Conservation (phyloP, 2,113 vertebrate genomes). For the Hemibagrus wyckioides region DNA sequence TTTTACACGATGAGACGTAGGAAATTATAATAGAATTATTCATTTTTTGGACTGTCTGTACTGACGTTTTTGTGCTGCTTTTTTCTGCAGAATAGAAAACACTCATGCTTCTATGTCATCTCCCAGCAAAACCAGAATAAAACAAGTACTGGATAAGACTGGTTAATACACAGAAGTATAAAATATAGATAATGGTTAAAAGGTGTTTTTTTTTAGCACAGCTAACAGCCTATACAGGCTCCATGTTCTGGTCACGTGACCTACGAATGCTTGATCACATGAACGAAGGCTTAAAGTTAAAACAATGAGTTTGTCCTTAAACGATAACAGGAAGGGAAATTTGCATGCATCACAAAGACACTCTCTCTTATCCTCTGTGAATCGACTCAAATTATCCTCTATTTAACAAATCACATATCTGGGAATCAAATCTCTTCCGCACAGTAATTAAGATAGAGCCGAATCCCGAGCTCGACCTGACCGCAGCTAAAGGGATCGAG, state of each 20-base stretch:
- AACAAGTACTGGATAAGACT: neutral
- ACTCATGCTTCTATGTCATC: neutral
- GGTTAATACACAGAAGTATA: neutral
- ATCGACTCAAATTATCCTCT: neutral
- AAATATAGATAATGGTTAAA: neutral
- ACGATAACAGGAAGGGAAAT: neutral
- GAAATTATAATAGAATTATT: too few relatives aligned
- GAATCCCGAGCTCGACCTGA: too few relatives aligned
- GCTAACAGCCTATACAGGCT: neutral
- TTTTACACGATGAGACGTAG: neutral
- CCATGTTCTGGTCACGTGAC: neutral
- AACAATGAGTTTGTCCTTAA: neutral
- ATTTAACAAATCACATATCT: neutral
- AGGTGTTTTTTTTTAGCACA: neutral
- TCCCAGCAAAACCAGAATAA: neutral
- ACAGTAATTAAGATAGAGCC: neutral
- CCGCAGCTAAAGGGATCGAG: neutral
- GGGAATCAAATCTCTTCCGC: neutral
- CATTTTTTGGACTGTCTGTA: too few relatives aligned
- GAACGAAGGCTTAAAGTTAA: neutral
- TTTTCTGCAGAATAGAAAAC: neutral
- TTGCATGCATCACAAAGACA: neutral
- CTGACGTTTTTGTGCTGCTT: too few relatives aligned
- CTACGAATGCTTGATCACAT: neutral
- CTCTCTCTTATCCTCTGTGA: neutral